Evolutionary conservation across 2,888 invertebrate genomes (phyloP).

Genomic region (Caradrina kadenii): DNA sequence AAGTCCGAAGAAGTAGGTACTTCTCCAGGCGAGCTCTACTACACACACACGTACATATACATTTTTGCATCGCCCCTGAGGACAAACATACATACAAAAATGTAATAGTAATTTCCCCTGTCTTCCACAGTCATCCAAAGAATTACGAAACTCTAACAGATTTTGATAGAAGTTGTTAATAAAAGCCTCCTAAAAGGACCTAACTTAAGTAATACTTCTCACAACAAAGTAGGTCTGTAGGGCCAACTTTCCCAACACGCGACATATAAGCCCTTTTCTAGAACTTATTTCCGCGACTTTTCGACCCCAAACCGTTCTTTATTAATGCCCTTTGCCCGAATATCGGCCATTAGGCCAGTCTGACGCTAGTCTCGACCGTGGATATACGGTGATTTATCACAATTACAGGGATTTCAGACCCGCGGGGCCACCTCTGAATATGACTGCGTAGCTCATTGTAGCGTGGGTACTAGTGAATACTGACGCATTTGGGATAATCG

Average conservation of each 20-base stretch:
- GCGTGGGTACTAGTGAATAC: constrained; percentile 11
- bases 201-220: constrained; percentile 8
- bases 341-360: constrained; percentile 84
- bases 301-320: constrained; percentile 75
- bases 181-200: background rate
- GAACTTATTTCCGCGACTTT: constrained; percentile 68
- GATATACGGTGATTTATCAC: constrained; percentile 86
- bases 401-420: constrained; percentile 80
- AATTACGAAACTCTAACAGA: background rate
- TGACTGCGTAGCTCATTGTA: constrained; percentile 51
- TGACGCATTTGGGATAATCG: constrained; percentile 17
- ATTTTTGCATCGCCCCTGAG: too few relatives aligned
- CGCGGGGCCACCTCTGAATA: constrained; percentile 62
- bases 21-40: too few relatives aligned
- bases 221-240: constrained; percentile 18
- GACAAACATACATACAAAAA: too few relatives aligned
- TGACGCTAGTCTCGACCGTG: constrained; percentile 76
- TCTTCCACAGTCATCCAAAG: too few relatives aligned
- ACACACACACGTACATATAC: too few relatives aligned
- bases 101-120: too few relatives aligned
- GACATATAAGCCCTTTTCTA: constrained; percentile 47
- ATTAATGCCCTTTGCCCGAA: constrained; percentile 77
- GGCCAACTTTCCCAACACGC: constrained; percentile 8
- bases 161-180: background rate
- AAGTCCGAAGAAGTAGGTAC: too few relatives aligned